Evolutionary conservation across 2,888 invertebrate species (phyloP), one percentile per base, ranked within the genome.

Genomic region (Cosmia trapezina): DNA sequence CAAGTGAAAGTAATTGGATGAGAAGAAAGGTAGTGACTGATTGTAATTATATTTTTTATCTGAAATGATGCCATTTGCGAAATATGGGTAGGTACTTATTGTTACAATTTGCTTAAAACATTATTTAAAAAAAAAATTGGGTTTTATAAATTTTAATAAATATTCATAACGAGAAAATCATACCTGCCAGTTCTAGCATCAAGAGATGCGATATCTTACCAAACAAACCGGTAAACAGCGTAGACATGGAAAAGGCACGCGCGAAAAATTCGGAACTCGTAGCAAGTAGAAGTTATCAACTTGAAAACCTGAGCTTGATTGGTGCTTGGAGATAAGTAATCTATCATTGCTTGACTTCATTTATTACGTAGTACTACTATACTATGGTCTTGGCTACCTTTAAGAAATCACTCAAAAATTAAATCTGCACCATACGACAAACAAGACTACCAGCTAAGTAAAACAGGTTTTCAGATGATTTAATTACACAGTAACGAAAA

Each of bases 401-500:
- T 51, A 8, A 62, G 22, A 62, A 60, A 70, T 14, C 47, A 64
- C 60, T 68, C 22, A 59, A 71, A 45, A 62, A 66, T n/a, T 56
- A 37, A 74, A 69, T 53, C 43, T 54, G 37, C 54, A 37, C 33
- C 47, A 9, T n/a, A 22, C 47, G 14, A 28, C 45, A 71, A 71
- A 80, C 75, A 59, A 78, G 66, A 43, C 63, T 43, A 54, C 57
- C 70, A 64, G 53, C 53, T 63, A 66, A 64, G 19, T 53, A 65
- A 76, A 83, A 85, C 81, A 51, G 62, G 83, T 87, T 83, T 69
- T 54, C 63, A 70, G 65, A 65, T 68, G 75, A 81, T 79, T 78
- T 75, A 79, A 84, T 85, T 81, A 76, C 73, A 71, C 47, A 61
- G 71, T 60, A 73, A 83, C 75, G 56, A 73, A 85, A 81, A 75